Base-by-base conservation (phyloP, 2,113 vertebrate genomes). In the Vulpes vulpes region DNA sequence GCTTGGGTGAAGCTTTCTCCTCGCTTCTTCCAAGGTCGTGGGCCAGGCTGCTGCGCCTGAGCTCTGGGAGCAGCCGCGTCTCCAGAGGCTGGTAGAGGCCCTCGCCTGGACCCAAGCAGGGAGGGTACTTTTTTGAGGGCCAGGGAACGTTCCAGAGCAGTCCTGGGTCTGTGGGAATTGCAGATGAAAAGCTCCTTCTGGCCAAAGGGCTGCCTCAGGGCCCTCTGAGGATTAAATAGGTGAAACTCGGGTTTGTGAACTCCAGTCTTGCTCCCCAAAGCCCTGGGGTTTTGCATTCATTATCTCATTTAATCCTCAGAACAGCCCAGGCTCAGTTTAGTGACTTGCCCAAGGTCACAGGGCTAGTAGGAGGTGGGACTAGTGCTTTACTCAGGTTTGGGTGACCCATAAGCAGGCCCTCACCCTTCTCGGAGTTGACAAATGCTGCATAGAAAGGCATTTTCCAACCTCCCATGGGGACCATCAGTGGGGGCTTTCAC, bases 21-120 rank as follows among this genome's bases (percentile, higher is more conserved):
- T 89, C 82, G 94, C 89, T 97, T 94, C 91, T 80, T 93, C 92
- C 98, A 97, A 98, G 97, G 97, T 97, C 97, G 83, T 97, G 96
- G 96, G 92, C 86, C 83, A 76, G 93, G 85, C 88, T 0, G 27
- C 85, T 57, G 83, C 3, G 55, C 86, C 69, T 51, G 65, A 91
- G 85, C 94, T 71, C 85, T 81, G 69, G 91, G 94, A 64, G 49
- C 43, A 30, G 87, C 64, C 62, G 8, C 35, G 16, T 49, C 89
- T 83, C 62, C 87, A 30, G 86, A 0, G 9, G 53, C 71, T 30
- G 67, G 64, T 53, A n/a, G 59, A 62, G 84, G 67, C 79, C 80
- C 59, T 96, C 12, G 17, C 76, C 62, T 27, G 80, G 73, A 19
- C 86, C 55, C 35, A 91, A 35, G 65, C 79, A 32, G 22, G 35